These are phyloP conservation scores for Melinopterus prodromus DNA, from an alignment of 2,888 invertebrate genomes.

Conservation along the genomic window DNA sequence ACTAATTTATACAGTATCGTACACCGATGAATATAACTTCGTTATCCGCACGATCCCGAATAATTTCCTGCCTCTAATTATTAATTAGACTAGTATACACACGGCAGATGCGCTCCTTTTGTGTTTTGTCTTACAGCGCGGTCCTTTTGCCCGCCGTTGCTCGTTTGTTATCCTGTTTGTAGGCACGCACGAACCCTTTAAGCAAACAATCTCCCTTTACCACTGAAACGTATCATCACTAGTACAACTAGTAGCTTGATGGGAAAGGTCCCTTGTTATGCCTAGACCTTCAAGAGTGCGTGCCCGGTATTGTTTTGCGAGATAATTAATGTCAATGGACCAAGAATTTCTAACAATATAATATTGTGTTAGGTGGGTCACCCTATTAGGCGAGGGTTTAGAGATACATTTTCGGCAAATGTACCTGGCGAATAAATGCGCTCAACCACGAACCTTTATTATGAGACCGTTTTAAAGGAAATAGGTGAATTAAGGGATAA, in stretches of 20 bases:
- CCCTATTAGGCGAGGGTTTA: not conserved
- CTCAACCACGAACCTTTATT: not conserved
- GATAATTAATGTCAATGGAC: slow-evolving; percentile 24
- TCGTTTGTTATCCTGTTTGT: not conserved
- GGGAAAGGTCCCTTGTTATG: not conserved
- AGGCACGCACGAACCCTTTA: not conserved
- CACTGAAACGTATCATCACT: not conserved
- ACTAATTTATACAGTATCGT: not conserved
- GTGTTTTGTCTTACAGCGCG: not conserved
- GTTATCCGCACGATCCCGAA: not conserved
- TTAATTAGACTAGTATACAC: not conserved
- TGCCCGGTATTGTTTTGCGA: slow-evolving; percentile 10
- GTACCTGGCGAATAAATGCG: not conserved
- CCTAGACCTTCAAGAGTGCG: not conserved
- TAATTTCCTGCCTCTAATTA: not conserved
- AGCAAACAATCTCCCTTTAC: not conserved
- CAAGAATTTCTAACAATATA: slow-evolving; percentile 24
- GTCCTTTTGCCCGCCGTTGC: not conserved
- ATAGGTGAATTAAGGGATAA: not conserved
- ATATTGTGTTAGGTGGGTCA: slow-evolving; percentile 24
- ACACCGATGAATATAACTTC: not conserved
- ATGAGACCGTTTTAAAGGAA: not conserved
- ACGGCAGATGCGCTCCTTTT: not conserved
- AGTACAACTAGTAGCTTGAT: not conserved
- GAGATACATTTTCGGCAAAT: not conserved